phyloP scores from a whole-genome alignment of 2,888 invertebrate species.

The Gymnosoma rotundatum region DNA sequence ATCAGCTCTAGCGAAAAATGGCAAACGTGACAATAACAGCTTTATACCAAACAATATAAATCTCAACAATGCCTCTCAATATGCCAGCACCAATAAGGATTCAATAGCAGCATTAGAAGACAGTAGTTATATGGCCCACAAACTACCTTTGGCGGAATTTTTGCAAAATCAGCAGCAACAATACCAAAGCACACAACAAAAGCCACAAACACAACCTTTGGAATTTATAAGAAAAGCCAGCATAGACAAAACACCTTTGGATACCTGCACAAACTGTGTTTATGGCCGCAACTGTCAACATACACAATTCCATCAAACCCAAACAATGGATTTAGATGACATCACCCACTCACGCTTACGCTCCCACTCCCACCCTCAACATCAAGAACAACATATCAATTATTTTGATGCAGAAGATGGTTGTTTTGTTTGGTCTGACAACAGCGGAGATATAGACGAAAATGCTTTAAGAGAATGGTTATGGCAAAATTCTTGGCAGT shows the following conservation, averaged over 20 bases:
- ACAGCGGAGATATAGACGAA: conserved; percentile 44
- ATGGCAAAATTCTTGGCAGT: conserved; percentile 63
- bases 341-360: conserved; percentile 40
- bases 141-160: conserved; percentile 52
- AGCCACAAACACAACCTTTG: conserved; percentile 34
- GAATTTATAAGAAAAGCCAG: conserved; percentile 78
- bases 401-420: conserved; percentile 67
- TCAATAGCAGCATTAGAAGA: conserved; percentile 57
- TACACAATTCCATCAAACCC: conserved; percentile 78
- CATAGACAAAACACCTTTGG: conserved; percentile 76
- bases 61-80: conserved; percentile 72
- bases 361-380: conserved; percentile 6
- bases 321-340: conserved; percentile 38
- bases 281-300: conserved; percentile 81
- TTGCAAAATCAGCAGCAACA: conserved; percentile 37
- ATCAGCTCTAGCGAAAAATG: conserved; percentile 57
- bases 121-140: conserved; percentile 17
- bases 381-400: conserved; percentile 36
- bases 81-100: conserved; percentile 67
- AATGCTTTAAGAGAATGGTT: conserved; percentile 53
- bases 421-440: conserved; percentile 63
- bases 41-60: conserved; percentile 74
- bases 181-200: conserved; percentile 30
- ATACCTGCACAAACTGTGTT: conserved; percentile 75
- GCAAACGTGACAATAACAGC: conserved; percentile 50